phyloP scores from a whole-genome alignment of 2,113 vertebrate species.

The Oncorhynchus gorbuscha region DNA sequence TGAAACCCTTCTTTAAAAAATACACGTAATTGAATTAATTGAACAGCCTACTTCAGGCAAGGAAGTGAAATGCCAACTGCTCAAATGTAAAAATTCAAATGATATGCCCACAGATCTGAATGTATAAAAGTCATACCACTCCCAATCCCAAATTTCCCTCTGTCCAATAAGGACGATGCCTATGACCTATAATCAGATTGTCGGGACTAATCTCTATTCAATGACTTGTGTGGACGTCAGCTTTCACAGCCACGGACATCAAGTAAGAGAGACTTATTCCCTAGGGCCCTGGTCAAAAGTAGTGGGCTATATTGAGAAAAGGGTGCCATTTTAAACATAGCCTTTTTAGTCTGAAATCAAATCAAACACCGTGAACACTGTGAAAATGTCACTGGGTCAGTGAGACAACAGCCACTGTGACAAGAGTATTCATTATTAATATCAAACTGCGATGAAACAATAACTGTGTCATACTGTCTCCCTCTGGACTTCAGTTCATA shows the following conservation, averaged over 20 bases:
- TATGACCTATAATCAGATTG: background rate
- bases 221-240: background rate
- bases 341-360: background rate
- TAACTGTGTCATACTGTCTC: background rate
- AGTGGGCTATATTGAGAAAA: too few species aligned
- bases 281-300: too few species aligned
- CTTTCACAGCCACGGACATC: too few species aligned
- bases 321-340: too few species aligned
- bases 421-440: background rate
- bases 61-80: too few species aligned
- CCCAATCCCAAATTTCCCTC: too few species aligned
- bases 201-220: background rate
- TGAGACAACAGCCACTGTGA: background rate
- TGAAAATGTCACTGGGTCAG: background rate
- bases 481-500: too few species aligned
- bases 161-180: background rate
- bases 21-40: too few species aligned
- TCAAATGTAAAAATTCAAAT: too few species aligned
- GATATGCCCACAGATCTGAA: background rate
- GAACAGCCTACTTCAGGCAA: too few species aligned
- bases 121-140: background rate
- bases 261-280: too few species aligned
- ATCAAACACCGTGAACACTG: background rate
- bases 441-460: background rate
- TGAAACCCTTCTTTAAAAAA: too few species aligned